Evolutionary conservation across 2,797 vertebrate genomes (phyloP).

Genomic region (Remorina albescens): DNA sequence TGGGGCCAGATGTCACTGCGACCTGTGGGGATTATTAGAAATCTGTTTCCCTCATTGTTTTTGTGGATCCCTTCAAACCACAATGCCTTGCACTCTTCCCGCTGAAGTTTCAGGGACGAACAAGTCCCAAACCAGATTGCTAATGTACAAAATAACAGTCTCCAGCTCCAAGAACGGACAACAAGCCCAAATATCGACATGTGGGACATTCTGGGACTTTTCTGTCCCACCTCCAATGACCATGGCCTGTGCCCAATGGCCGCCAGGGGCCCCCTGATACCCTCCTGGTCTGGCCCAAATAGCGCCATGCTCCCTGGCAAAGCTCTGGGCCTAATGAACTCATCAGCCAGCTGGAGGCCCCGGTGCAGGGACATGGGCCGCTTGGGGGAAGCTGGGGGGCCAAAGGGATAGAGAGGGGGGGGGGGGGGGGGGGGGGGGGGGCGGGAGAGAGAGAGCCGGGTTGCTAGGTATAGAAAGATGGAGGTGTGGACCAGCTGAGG

Average conservation of each 20-base stretch:
- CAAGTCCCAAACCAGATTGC: constrained; percentile 76
- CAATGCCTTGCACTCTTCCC: constrained; percentile 51
- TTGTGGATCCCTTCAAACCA: constrained; percentile 72
- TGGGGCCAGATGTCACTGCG: constrained; percentile 82
- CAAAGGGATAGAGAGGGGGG: constrained; percentile 40
- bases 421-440: constrained; percentile 28
- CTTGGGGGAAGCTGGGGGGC: constrained; percentile 60
- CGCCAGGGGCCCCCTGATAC: constrained; percentile 77
- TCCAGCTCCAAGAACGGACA: constrained; percentile 62
- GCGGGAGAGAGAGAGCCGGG: constrained; percentile 31
- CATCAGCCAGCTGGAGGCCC: constrained; percentile 87
- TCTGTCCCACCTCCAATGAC: constrained; percentile 76
- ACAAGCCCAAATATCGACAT: constrained; percentile 61
- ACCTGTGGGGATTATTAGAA: constrained; percentile 84
- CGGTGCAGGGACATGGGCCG: constrained; percentile 61
- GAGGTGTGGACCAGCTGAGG: constrained; percentile 51
- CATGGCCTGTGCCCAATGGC: constrained; percentile 73
- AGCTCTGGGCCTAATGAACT: constrained; percentile 84
- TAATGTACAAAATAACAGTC: constrained; percentile 77
- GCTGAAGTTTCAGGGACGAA: constrained; percentile 63
- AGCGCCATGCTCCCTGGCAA: constrained; percentile 80
- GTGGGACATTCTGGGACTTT: constrained; percentile 73
- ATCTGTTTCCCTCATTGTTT: constrained; percentile 83
- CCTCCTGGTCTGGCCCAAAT: constrained; percentile 77
- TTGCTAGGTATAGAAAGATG: constrained; percentile 47